Evolutionary conservation across 2,113 vertebrate species (phyloP).

Genomic region (Neogale vison): DNA sequence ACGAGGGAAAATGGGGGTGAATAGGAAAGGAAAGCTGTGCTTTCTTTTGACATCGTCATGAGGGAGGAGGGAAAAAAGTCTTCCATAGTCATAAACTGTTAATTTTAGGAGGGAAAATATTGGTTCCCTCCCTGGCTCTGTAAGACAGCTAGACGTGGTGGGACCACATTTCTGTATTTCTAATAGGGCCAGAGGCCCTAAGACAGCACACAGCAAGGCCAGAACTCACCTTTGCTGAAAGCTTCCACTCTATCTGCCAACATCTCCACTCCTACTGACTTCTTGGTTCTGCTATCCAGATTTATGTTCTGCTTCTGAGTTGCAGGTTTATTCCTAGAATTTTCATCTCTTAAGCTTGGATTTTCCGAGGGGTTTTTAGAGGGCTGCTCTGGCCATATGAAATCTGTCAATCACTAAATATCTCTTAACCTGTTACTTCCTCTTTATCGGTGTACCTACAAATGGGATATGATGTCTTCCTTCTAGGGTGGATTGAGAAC

Average conservation of each 20-base stretch:
- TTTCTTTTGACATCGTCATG: neutral
- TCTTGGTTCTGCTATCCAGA: neutral
- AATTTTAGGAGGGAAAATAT: neutral
- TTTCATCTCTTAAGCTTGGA: neutral
- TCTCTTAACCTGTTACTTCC: neutral
- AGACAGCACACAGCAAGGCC: neutral
- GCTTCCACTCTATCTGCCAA: no score
- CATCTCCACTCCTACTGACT: no score
- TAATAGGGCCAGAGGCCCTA: neutral
- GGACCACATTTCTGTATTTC: neutral
- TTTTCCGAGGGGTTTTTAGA: neutral
- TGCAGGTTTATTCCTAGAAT: neutral
- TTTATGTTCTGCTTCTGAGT: neutral
- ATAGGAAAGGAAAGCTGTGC: neutral
- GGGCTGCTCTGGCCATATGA: neutral
- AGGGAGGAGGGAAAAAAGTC: neutral
- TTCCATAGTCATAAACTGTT: neutral
- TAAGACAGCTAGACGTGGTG: neutral
- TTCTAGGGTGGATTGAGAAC: neutral
- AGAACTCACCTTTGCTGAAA: neutral
- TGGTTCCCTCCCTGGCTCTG: neutral
- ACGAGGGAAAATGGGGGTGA: neutral
- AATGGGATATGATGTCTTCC: neutral
- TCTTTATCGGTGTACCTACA: neutral
- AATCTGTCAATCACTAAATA: neutral